A percentile compares a stretch with the other conserved stretches of the same genome.
Evolutionary conservation across 2,888 invertebrate genomes (phyloP).

Genomic region (Epinotia demarniana): DNA sequence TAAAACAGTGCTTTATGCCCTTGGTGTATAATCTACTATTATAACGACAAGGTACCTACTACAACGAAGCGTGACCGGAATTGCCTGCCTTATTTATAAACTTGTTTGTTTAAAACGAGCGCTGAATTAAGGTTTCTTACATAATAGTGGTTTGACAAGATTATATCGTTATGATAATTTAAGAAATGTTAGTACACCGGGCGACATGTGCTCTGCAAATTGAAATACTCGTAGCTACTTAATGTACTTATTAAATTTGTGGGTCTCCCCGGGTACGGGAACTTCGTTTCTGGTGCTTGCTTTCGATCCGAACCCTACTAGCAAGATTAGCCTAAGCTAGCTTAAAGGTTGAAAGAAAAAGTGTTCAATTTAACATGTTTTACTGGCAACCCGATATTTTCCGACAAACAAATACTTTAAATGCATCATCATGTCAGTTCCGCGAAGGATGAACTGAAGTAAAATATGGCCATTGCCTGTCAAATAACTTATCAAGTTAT

Average conservation of each 20-base stretch:
- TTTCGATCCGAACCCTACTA: background rate
- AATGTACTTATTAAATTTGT: background rate
- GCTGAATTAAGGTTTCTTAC: conserved; percentile 39
- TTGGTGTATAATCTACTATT: too few species aligned
- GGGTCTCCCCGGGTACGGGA: background rate
- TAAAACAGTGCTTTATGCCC: too few species aligned
- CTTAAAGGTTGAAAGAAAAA: background rate
- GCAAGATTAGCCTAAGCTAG: background rate
- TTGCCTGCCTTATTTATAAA: conserved; percentile 23
- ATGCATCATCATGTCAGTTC: conserved; percentile 33
- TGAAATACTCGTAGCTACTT: too few species aligned
- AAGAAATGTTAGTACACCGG: background rate
- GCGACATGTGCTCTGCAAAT: background rate
- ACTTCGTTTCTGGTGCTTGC: background rate
- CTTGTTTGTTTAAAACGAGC: conserved; percentile 23
- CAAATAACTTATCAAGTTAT: conserved; percentile 31
- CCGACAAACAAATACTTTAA: conserved; percentile 13
- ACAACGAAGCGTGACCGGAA: conserved; percentile 1
- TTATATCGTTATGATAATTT: conserved; percentile 15
- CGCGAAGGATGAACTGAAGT: conserved; percentile 28
- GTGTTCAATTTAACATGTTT: background rate
- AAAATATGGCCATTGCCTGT: conserved; percentile 31
- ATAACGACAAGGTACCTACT: background rate
- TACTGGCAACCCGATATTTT: conserved; percentile 15
- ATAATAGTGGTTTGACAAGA: conserved; percentile 29